Percentiles rank a stretch among this genome's conserved stretches.
Evolutionary conservation across 1,140 invertebrate species (phyloP).

Genomic region (Aphidius gifuensis): DNA sequence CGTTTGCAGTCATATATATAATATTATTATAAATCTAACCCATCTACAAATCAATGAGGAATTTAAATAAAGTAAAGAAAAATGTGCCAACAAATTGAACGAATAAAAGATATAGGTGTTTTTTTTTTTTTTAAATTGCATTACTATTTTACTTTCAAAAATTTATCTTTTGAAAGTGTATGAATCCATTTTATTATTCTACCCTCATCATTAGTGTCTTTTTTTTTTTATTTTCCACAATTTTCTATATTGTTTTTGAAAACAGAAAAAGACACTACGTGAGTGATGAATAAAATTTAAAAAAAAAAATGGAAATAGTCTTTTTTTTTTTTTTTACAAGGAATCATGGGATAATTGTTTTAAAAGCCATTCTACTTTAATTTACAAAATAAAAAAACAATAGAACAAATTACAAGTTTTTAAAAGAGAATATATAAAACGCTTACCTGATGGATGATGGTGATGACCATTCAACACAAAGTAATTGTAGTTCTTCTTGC

Average conservation of each 20-base stretch:
- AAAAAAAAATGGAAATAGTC: background rate
- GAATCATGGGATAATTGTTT: conserved; percentile 3
- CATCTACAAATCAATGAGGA: background rate
- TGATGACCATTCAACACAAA: background rate
- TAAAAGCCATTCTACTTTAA: conserved; percentile 10
- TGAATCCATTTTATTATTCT: background rate
- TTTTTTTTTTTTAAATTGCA: background rate
- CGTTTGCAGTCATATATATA: background rate
- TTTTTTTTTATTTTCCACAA: background rate
- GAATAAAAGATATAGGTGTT: background rate
- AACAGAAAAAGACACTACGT: background rate
- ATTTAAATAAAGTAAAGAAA: background rate
- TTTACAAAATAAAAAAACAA: background rate
- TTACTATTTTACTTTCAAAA: background rate
- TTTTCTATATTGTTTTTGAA: background rate
- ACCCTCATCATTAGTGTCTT: background rate
- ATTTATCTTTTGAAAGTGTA: background rate
- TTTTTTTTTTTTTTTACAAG: background rate
- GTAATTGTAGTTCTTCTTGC: conserved; percentile 1
- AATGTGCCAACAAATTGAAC: conserved; percentile 5
- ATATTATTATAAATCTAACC: conserved; percentile 2
- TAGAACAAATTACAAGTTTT: background rate
- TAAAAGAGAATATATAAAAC: conserved; percentile 1
- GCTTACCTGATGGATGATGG: conserved; percentile 13
- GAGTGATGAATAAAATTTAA: background rate